Base-by-base conservation (phyloP, 2,113 vertebrate genomes). In the Blennius ocellaris region DNA sequence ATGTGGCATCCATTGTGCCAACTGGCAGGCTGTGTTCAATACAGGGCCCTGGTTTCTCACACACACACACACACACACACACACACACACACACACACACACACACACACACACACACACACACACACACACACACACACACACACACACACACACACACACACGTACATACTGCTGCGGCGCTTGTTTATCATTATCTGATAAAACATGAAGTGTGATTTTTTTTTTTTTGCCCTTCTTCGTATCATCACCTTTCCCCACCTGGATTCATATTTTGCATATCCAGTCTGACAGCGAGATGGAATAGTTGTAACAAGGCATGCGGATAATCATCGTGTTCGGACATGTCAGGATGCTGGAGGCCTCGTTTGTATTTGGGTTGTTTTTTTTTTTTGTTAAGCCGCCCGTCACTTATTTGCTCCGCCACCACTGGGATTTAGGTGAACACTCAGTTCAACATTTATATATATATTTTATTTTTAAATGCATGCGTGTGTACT, bases 1-100 rank as follows among this genome's bases (percentile, higher is more conserved):
- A 66, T 78, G 82, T 80, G 85, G 80, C 83, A 82, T 86, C 80
- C 82, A 89, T 92, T 91, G 90, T 92, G 86, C 82, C 86, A 86
- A 89, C 81, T 88, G 88, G 86, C 83, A 80, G 83, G 61, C 84
- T 67, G 55, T 44, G 75, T 82, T 90, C 86, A 83, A 89, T 84
- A 71, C 87, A 73, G 56, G 59, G 57, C 81, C 83, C 62, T 49
- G 79, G 83, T 76, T 86, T 83, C 69, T 82, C 81, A 57, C 70
- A 44, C 69, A n/a, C 74, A 67, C 78, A 62, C 63, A 62, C 65
- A 45, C 68, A 54, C 63, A 70, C 78, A 66, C 76, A 73, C 52
- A 66, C 68, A 66, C 67, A 59, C 58, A 63, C 48, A 58, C 67
- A 4, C 21, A 30, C 21, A 30, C 21, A n/a, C n/a, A n/a, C n/a